Conservation (phyloP, 2,113 vertebrate species). For the Oceanodroma tethys region DNA sequence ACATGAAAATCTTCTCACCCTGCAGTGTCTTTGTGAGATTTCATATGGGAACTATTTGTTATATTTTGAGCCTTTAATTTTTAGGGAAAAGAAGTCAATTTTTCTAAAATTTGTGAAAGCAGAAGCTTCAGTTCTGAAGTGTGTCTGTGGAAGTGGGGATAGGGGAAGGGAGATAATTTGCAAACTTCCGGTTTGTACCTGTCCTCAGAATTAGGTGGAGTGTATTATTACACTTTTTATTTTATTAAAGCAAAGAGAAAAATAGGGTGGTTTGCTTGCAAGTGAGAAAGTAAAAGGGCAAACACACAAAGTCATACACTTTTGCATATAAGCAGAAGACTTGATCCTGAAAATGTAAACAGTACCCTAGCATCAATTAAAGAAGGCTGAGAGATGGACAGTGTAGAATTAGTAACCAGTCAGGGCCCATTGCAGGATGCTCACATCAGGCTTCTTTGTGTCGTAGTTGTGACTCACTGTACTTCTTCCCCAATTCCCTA, state of each 20-base stretch:
- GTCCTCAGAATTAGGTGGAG: neutral
- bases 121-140: neutral
- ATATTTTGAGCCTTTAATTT: neutral
- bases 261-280: neutral
- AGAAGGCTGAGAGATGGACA: neutral
- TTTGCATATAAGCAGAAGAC: neutral
- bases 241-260: neutral
- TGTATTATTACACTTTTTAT: neutral
- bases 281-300: neutral
- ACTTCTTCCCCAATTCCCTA: neutral
- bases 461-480: neutral
- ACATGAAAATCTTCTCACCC: neutral
- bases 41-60: neutral
- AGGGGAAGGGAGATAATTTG: neutral
- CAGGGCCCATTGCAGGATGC: neutral
- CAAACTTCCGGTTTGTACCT: neutral
- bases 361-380: neutral
- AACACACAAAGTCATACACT: neutral
- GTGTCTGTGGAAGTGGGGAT: neutral
- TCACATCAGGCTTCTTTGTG: neutral
- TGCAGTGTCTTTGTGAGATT: neutral
- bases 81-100: neutral
- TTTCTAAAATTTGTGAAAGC: neutral
- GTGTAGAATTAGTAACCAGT: neutral
- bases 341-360: neutral